Evolutionary conservation across 35 echinoderm and acorn worm species (phyloP).

Genomic region (Acanthaster planci): DNA sequence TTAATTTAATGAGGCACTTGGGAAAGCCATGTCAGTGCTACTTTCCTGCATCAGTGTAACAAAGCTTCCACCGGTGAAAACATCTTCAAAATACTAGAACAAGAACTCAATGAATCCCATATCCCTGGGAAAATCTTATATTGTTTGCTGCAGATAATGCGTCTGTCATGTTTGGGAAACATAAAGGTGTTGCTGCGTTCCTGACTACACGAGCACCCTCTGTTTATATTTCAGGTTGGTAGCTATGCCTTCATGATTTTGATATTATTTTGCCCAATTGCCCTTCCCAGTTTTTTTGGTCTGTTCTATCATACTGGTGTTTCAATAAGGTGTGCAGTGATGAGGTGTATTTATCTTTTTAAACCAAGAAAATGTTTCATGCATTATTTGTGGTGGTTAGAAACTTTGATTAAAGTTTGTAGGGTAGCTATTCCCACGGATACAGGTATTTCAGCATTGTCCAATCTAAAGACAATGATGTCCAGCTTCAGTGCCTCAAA

Average conservation of each 20-base stretch:
- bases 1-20: slow-evolving; percentile 52
- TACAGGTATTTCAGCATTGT: not conserved
- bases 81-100: slow-evolving; percentile 49
- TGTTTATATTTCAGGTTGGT: slow-evolving; percentile 45
- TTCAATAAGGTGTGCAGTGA: too few relatives aligned
- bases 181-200: slow-evolving; percentile 59
- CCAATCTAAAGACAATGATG: not conserved
- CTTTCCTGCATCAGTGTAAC: slow-evolving; percentile 43
- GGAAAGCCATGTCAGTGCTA: slow-evolving; percentile 39
- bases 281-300: too few relatives aligned
- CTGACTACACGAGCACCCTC: slow-evolving; percentile 37
- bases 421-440: not conserved
- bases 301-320: too few relatives aligned
- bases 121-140: slow-evolving; percentile 54
- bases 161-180: slow-evolving; percentile 59
- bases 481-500: not conserved
- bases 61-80: slow-evolving; percentile 66
- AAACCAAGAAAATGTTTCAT: too few relatives aligned
- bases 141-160: slow-evolving; percentile 61
- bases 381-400: too few relatives aligned
- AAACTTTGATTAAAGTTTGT: too few relatives aligned
- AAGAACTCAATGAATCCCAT: slow-evolving; percentile 38
- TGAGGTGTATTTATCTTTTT: too few relatives aligned
- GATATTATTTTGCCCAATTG: too few relatives aligned
- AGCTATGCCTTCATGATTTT: too few relatives aligned